Evolutionary conservation across 2,113 vertebrate genomes (phyloP), one percentile per base, ranked within the genome.

Genomic region (Ciconia stormi): DNA sequence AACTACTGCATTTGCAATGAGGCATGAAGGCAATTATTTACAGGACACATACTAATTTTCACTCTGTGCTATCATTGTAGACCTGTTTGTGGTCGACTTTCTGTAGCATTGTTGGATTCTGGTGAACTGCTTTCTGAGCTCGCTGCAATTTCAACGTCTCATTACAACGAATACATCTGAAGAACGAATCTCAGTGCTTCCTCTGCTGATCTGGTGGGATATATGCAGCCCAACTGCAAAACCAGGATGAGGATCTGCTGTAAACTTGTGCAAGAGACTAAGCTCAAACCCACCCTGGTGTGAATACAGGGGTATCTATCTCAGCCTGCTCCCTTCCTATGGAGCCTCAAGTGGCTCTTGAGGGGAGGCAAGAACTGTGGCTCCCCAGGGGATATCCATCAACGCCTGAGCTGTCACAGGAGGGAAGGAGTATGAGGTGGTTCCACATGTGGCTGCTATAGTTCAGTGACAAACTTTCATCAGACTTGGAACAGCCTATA

Each of bases 1-100:
- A 97, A 94, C 94, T 95, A 82, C 66, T 86, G 92, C 76, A 92
- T 90, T 96, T 95, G 50, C 81, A 96, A 78, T 81, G 95, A 93
- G 86, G 91, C 91, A 97, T 87, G 65, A 91, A 95, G 76, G 80
- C 70, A 95, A 80, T 90, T 81, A 95, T 97, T 88, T 96, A 74
- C 3, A 70, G 49, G 56, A 86, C 83, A 74, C 88, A 50, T 65
- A 84, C 7, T 95, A 95, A 96, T 97, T 97, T 96, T 82, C 78
- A 95, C 85, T 93, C 82, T 18, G 80, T 67, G 55, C 59, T 87
- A 89, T 96, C 93, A 92, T 87, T 96, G 80, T 76, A 89, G 61
- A 95, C 62, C 91, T 93, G 82, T 84, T 94, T 94, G 93, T n/a
- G 49, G 73, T 59, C 6, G 14, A 83, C 87, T 96, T 89, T 91